phyloP scores from a whole-genome alignment of 2,888 invertebrate genomes.

The Eugnorisma glareosa region DNA sequence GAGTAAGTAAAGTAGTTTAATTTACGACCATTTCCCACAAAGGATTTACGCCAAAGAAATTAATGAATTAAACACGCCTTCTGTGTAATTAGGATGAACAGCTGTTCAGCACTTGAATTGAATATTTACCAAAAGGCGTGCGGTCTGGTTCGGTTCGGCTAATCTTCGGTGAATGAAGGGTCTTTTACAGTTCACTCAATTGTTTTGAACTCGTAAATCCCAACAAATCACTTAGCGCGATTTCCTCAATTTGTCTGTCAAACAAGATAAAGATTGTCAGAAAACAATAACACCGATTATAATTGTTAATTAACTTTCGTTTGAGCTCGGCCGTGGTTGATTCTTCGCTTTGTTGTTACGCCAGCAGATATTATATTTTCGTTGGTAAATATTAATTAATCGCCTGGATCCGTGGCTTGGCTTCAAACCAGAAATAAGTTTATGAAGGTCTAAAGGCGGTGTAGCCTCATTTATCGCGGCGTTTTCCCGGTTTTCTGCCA shows the following conservation, averaged over 20 bases:
- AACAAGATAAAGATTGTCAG: constrained; percentile 66
- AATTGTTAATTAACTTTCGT: constrained; percentile 67
- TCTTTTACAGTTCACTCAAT: constrained; percentile 61
- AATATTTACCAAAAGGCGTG: constrained; percentile 48
- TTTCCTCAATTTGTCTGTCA: constrained; percentile 65
- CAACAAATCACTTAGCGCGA: constrained; percentile 62
- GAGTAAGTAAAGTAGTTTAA: constrained; percentile 30
- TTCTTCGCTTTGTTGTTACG: constrained; percentile 50
- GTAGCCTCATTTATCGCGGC: constrained; percentile 6
- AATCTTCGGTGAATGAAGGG: constrained; percentile 58
- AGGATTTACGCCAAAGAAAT: constrained; percentile 40
- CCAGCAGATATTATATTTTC: constrained; percentile 42
- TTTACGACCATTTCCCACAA: constrained; percentile 35
- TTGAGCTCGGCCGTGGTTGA: constrained; percentile 47
- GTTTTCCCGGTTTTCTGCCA: constrained; percentile 8
- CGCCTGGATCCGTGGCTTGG: constrained; percentile 16
- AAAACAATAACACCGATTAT: constrained; percentile 67
- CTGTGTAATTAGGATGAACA: constrained; percentile 57
- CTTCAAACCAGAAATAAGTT: constrained; percentile 29
- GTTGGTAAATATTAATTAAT: constrained; percentile 51
- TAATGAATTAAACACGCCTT: constrained; percentile 46
- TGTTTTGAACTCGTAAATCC: constrained; percentile 61
- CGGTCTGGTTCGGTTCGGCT: constrained; percentile 38
- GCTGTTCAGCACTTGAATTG: constrained; percentile 42
- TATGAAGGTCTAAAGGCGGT: constrained; percentile 7